Percentiles rank a stretch among this genome's conserved stretches.
Conservation (phyloP, 2,797 vertebrate genomes). For the Molossus molossus region DNA sequence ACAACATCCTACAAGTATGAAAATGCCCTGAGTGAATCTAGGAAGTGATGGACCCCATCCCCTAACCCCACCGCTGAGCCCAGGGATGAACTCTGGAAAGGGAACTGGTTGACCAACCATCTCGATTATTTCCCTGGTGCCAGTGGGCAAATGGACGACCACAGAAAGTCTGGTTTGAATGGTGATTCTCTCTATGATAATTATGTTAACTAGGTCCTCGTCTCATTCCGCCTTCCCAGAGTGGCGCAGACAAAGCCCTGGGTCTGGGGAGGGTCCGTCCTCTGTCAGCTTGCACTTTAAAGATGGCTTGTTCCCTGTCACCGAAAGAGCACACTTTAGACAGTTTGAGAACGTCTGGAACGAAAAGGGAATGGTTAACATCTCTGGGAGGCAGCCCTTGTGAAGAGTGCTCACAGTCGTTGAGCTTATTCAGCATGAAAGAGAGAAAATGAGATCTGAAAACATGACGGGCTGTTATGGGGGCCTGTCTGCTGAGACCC, state of each 20-base stretch:
- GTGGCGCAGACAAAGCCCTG: background rate
- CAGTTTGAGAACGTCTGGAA: background rate
- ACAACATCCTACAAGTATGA: background rate
- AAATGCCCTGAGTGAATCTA: background rate
- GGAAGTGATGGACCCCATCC: background rate
- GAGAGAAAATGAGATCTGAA: constrained; percentile 12
- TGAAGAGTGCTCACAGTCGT: background rate
- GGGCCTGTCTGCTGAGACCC: background rate
- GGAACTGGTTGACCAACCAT: background rate
- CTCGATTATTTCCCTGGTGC: background rate
- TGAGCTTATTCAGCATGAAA: constrained; percentile 34
- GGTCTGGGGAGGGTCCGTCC: background rate
- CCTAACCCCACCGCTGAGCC: rapidly evolving
- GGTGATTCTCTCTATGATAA: background rate
- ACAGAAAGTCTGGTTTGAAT: background rate
- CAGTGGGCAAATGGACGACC: background rate
- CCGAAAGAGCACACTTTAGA: background rate
- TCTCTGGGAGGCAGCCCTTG: background rate
- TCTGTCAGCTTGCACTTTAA: background rate
- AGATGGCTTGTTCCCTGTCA: background rate
- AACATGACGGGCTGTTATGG: background rate
- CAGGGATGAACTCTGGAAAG: background rate
- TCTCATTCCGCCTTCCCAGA: background rate
- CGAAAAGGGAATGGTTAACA: constrained; percentile 3
- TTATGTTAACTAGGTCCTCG: background rate